phyloP scores from a whole-genome alignment of 2,888 invertebrate genomes.

The Octonoba sinensis region DNA sequence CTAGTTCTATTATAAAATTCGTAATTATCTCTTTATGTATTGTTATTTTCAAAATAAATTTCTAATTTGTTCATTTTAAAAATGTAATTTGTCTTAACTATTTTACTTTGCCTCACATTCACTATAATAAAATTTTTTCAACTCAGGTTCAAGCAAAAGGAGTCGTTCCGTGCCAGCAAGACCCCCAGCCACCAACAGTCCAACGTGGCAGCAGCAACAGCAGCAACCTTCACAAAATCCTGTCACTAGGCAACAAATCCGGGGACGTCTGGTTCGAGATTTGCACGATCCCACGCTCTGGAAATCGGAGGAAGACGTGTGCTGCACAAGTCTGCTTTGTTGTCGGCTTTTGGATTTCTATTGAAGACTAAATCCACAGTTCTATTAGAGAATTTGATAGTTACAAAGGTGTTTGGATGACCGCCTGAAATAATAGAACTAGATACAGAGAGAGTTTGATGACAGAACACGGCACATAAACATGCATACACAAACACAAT shows the following conservation, averaged over 20 bases:
- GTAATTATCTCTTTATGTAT: too few species aligned
- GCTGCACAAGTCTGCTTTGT: conserved; percentile 56
- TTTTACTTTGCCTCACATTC: too few species aligned
- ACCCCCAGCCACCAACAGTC: conserved; percentile 33
- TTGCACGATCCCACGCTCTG: conserved; percentile 47
- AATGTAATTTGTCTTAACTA: too few species aligned
- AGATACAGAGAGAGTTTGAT: too few species aligned
- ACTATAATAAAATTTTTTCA: too few species aligned
- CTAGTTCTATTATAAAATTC: too few species aligned
- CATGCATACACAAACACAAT: too few species aligned
- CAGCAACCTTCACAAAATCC: conserved; percentile 25
- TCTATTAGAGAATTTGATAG: neutral
- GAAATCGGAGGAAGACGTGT: conserved; percentile 60
- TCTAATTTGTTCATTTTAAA: too few species aligned
- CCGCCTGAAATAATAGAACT: too few species aligned
- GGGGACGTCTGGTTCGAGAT: conserved; percentile 50
- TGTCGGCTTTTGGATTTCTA: conserved; percentile 58
- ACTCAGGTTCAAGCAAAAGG: conserved; percentile 56
- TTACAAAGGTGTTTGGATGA: too few species aligned
- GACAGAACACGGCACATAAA: too few species aligned
- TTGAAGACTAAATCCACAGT: conserved; percentile 35
- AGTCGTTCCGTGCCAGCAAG: conserved; percentile 63
- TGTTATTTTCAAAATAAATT: too few species aligned
- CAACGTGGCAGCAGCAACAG: conserved; percentile 28
- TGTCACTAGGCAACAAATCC: conserved; percentile 36